Conservation (phyloP, 2,797 vertebrate species). For the Acanthopagrus latus region DNA sequence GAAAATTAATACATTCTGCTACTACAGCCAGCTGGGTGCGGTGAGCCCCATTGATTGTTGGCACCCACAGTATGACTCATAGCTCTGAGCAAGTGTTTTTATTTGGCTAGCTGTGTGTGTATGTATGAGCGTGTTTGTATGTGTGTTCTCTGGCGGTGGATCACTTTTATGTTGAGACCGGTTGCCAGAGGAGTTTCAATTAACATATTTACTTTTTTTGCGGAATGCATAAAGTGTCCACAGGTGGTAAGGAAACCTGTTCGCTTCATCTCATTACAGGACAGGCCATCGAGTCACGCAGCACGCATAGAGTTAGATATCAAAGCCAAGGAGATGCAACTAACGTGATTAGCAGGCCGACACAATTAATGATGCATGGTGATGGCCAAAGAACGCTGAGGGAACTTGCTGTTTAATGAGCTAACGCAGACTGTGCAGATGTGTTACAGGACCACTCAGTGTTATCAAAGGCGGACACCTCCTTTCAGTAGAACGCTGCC, state of each 20-base stretch:
- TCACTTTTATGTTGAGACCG: slow-evolving; percentile 51
- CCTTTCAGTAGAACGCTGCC: slow-evolving; percentile 58
- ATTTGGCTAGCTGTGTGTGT: slow-evolving; percentile 53
- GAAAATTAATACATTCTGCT: slow-evolving; percentile 77
- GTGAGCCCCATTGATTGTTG: slow-evolving; percentile 77
- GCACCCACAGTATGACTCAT: slow-evolving; percentile 75
- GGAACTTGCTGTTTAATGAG: slow-evolving; percentile 76
- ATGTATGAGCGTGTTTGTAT: slow-evolving; percentile 5
- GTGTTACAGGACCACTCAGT: slow-evolving; percentile 62
- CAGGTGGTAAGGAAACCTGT: slow-evolving; percentile 73
- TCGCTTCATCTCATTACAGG: slow-evolving; percentile 43
- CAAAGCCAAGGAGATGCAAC: slow-evolving; percentile 63
- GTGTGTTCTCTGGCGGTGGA: slow-evolving; percentile 46
- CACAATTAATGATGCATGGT: slow-evolving; percentile 75
- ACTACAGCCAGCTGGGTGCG: slow-evolving; percentile 70
- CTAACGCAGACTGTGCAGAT: slow-evolving; percentile 73
- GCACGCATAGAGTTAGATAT: slow-evolving; percentile 58
- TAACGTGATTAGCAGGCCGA: slow-evolving; percentile 69
- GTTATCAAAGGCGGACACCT: slow-evolving; percentile 64
- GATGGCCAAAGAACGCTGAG: slow-evolving; percentile 70
- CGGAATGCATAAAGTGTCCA: slow-evolving; percentile 57
- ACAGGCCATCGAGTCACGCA: slow-evolving; percentile 45
- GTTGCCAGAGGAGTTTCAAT: slow-evolving; percentile 73
- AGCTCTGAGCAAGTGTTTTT: slow-evolving; percentile 71
- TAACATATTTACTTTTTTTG: slow-evolving; percentile 59